phyloP scores from a whole-genome alignment of 2,113 vertebrate species.

The Xyrauchen texanus region DNA sequence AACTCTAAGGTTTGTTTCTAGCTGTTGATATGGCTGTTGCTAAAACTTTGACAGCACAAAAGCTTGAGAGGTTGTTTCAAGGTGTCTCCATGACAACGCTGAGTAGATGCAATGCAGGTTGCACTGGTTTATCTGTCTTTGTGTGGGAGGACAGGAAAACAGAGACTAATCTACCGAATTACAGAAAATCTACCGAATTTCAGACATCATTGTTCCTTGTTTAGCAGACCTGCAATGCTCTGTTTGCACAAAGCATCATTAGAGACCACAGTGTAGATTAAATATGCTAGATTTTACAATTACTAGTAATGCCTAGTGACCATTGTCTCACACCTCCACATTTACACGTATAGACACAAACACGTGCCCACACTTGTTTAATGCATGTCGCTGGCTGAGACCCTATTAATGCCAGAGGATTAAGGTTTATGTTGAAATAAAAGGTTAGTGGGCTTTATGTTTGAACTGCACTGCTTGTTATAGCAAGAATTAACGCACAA shows the following conservation, averaged over 20 bases:
- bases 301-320: conserved; percentile 31
- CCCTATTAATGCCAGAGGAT: conserved; percentile 49
- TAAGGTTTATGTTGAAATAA: conserved; percentile 56
- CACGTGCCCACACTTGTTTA: conserved; percentile 8
- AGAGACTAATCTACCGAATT: conserved; percentile 20
- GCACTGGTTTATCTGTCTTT: not conserved
- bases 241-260: conserved; percentile 1
- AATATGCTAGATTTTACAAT: not conserved
- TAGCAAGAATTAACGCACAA: conserved; percentile 46
- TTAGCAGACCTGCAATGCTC: conserved; percentile 14
- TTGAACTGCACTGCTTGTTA: conserved; percentile 60
- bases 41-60: not conserved
- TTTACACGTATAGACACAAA: conserved; percentile 34
- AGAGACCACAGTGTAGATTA: conserved; percentile 2
- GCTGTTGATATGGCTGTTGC: not conserved
- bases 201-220: conserved; percentile 14
- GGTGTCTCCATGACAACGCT: conserved; percentile 13
- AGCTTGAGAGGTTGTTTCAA: not conserved
- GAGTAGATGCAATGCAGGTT: not conserved
- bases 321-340: not conserved
- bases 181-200: not conserved
- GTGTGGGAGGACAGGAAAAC: too few relatives aligned
- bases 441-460: conserved; percentile 62
- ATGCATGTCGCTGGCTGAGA: conserved; percentile 16
- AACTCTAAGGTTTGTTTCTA: not conserved